phyloP scores from a whole-genome alignment of 2,888 invertebrate genomes.

The Cataglyphis rosenhaueri region DNA sequence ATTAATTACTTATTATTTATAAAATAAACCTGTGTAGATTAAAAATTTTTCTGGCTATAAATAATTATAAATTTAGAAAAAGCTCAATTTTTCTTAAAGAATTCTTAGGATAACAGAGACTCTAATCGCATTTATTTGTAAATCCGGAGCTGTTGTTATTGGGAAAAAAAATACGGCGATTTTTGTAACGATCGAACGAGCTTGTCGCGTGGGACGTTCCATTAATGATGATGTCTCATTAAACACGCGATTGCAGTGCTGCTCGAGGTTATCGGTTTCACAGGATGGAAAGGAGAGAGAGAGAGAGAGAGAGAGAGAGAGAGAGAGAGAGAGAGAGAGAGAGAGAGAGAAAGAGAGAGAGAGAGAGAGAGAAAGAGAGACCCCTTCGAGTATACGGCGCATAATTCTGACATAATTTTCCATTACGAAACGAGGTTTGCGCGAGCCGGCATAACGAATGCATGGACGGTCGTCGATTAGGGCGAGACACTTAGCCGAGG shows the following conservation, averaged over 20 bases:
- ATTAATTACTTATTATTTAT: background rate
- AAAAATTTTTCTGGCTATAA: background rate
- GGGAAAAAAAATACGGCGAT: conserved; percentile 16
- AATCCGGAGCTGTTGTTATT: background rate
- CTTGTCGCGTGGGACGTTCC: conserved; percentile 70
- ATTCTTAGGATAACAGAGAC: background rate
- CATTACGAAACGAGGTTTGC: conserved; percentile 67
- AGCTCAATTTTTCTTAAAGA: background rate
- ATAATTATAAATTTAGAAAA: background rate
- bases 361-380: conserved; percentile 55
- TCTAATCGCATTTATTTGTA: background rate
- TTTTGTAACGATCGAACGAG: conserved; percentile 59
- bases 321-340: conserved; percentile 42
- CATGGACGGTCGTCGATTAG: conserved; percentile 39
- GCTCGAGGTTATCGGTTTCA: conserved; percentile 70
- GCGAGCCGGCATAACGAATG: conserved; percentile 33
- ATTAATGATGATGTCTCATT: conserved; percentile 75
- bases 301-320: conserved; percentile 59
- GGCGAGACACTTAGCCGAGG: conserved; percentile 28
- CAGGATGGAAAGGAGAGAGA: conserved; percentile 61
- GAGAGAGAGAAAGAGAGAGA: conserved; percentile 51
- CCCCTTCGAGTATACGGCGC: conserved; percentile 47
- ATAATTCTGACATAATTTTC: conserved; percentile 72
- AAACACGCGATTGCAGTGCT: conserved; percentile 56
- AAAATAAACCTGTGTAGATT: background rate